Evolutionary conservation across 2,888 invertebrate species (phyloP).

Genomic region (Epinotia brunnichana): DNA sequence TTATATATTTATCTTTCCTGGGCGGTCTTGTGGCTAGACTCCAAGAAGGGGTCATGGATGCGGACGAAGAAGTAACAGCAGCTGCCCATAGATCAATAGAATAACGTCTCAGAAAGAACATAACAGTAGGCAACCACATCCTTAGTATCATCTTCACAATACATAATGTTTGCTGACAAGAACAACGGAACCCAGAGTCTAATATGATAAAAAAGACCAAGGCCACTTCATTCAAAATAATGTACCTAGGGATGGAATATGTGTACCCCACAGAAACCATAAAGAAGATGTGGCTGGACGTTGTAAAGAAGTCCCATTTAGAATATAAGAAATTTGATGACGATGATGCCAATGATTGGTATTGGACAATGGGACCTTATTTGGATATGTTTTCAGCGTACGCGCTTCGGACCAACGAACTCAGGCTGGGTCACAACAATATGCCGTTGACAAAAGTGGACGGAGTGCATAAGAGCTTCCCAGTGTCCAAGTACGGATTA

Average conservation of each 20-base stretch:
- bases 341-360: slow-evolving; percentile 43
- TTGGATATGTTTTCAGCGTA: slow-evolving; percentile 48
- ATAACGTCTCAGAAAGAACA: too few relatives aligned
- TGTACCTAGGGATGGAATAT: not conserved
- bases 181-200: not conserved
- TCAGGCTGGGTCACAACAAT: slow-evolving; percentile 47
- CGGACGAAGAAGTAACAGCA: too few relatives aligned
- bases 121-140: too few relatives aligned
- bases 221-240: not conserved
- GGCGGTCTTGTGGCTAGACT: too few relatives aligned
- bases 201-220: not conserved
- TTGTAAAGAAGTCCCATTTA: not conserved
- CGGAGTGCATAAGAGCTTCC: slow-evolving; percentile 47
- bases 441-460: slow-evolving; percentile 48
- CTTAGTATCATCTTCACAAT: too few relatives aligned
- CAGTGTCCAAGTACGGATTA: slow-evolving; percentile 49
- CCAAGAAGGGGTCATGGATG: too few relatives aligned
- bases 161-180: not conserved
- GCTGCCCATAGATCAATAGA: too few relatives aligned
- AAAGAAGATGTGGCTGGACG: not conserved
- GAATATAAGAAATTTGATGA: not conserved
- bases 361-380: slow-evolving; percentile 23
- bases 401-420: slow-evolving; percentile 44
- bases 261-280: not conserved
- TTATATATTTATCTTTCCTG: too few relatives aligned